Conservation (phyloP, 2,888 invertebrate genomes). For the Cephus spinipes region DNA sequence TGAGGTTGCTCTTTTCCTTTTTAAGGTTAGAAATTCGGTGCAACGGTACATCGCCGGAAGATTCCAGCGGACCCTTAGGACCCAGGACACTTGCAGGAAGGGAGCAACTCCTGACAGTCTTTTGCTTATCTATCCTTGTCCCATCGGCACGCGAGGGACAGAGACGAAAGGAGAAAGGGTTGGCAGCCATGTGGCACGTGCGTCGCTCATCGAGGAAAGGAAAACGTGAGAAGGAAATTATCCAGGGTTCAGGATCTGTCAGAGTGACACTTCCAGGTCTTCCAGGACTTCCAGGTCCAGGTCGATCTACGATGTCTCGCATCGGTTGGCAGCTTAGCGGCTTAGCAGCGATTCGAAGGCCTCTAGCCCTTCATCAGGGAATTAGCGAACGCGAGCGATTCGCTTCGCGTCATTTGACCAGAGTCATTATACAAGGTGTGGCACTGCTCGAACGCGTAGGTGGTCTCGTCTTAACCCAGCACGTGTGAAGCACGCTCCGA, state of each 20-base stretch:
- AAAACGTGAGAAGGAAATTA: slow-evolving; percentile 16
- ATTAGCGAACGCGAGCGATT: slow-evolving; percentile 52
- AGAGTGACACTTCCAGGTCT: no score
- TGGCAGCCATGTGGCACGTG: slow-evolving; percentile 36
- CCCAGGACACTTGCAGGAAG: not conserved
- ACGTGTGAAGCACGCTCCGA: slow-evolving; percentile 39
- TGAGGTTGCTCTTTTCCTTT: not conserved
- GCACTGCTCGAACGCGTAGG: slow-evolving; percentile 51
- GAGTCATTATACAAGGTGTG: slow-evolving; percentile 46
- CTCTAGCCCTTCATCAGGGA: slow-evolving; percentile 52
- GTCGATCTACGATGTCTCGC: not conserved
- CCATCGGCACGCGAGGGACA: not conserved
- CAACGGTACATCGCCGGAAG: no score
- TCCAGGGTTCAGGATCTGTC: not conserved
- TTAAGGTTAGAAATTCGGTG: no score
- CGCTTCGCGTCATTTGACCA: slow-evolving; percentile 51
- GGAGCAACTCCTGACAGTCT: not conserved
- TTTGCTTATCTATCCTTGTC: no score
- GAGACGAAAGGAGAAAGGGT: slow-evolving; percentile 31
- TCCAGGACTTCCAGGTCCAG: not conserved
- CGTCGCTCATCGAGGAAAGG: slow-evolving; percentile 22
- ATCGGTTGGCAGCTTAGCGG: not conserved
- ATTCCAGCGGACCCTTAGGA: no score
- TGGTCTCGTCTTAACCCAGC: slow-evolving; percentile 43
- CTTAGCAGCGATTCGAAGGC: not conserved